Evolutionary conservation across 2,797 vertebrate genomes (phyloP).

Genomic region (Enteromius anoplus): DNA sequence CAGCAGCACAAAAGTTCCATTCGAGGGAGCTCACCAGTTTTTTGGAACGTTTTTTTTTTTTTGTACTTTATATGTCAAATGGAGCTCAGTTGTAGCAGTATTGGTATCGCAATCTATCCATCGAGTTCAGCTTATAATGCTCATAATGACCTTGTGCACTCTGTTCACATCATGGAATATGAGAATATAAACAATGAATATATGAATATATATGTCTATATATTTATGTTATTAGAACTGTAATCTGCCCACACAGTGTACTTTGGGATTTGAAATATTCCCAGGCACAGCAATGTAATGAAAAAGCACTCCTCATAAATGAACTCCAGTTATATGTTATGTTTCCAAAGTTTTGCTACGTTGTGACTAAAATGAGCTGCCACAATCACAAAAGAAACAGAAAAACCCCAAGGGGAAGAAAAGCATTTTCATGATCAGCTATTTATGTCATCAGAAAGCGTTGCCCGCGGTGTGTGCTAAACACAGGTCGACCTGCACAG

Average conservation of each 20-base stretch:
- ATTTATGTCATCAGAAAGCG: constrained; percentile 55
- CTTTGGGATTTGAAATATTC: constrained; percentile 22
- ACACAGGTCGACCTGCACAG: constrained; percentile 24
- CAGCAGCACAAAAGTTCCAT: neutral
- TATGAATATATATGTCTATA: constrained; percentile 19
- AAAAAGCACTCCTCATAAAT: neutral
- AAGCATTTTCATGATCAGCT: constrained; percentile 19
- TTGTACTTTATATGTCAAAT: constrained; percentile 59
- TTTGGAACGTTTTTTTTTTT: constrained; percentile 13
- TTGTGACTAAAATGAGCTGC: constrained; percentile 60
- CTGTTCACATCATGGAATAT: constrained; percentile 65
- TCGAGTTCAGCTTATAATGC: constrained; percentile 64
- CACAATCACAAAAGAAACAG: constrained; percentile 64
- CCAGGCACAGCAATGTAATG: constrained; percentile 6
- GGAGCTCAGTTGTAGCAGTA: constrained; percentile 70
- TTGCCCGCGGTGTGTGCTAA: constrained; percentile 34
- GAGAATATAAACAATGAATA: constrained; percentile 37
- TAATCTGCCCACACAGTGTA: constrained; percentile 29
- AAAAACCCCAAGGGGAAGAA: constrained; percentile 59
- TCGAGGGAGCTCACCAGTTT: neutral
- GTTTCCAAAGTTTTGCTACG: constrained; percentile 21
- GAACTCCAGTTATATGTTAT: constrained; percentile 12
- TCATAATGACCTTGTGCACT: constrained; percentile 19
- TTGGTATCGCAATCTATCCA: constrained; percentile 27
- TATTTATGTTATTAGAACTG: constrained; percentile 17